phyloP scores from a whole-genome alignment of 37 sponge, comb jelly and placozoan species.

The Chondrilla cf. caribensis region DNA sequence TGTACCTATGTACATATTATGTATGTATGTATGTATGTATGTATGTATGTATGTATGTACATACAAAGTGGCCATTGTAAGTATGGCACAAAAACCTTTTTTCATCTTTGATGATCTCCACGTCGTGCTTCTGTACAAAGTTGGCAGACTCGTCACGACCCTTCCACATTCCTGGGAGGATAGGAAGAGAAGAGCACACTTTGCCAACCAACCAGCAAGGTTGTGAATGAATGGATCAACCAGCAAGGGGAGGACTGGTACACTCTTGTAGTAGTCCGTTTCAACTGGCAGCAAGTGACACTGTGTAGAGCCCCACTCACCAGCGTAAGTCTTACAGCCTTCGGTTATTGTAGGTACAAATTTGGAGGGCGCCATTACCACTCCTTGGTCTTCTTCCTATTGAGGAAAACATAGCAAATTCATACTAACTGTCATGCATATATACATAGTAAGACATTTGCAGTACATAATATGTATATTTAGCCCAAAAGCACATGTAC shows the following conservation, averaged over 20 bases:
- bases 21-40: neutral
- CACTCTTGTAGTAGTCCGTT: too few relatives aligned
- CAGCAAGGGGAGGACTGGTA: too few relatives aligned
- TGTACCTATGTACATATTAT: too few relatives aligned
- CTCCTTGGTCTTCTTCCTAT: constrained; percentile 90
- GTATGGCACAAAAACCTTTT: too few relatives aligned
- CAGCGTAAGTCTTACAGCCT: constrained; percentile 53
- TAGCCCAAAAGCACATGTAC: too few relatives aligned
- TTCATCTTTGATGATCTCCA: constrained; percentile 87
- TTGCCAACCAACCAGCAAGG: neutral
- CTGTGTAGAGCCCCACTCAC: too few relatives aligned
- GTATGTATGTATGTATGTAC: neutral
- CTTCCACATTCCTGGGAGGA: constrained; percentile 79
- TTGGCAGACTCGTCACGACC: constrained; percentile 83
- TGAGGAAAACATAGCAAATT: neutral
- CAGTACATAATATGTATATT: too few relatives aligned
- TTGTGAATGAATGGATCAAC: too few relatives aligned
- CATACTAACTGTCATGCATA: too few relatives aligned
- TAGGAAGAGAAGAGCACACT: neutral
- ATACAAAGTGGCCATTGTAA: neutral
- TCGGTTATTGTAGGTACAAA: constrained; percentile 83
- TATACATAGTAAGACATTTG: too few relatives aligned
- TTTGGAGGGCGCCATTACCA: constrained; percentile 83
- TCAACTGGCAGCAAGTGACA: too few relatives aligned
- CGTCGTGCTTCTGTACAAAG: constrained; percentile 89